Evolutionary conservation across 2,113 vertebrate genomes (phyloP).

Genomic region (Thalassarche chlororhynchos): DNA sequence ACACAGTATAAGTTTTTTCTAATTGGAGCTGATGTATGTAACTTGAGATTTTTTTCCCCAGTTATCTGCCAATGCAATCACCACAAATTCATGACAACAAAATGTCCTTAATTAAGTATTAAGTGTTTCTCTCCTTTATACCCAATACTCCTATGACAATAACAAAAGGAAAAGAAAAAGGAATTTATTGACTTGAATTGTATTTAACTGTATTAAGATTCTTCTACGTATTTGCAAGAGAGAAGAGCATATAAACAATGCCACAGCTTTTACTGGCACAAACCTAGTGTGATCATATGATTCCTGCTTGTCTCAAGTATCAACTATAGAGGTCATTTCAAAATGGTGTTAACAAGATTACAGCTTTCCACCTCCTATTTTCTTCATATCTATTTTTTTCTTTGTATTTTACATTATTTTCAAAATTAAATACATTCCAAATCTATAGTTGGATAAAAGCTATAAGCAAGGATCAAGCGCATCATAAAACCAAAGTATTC

Average conservation of each 20-base stretch:
- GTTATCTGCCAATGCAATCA: background rate
- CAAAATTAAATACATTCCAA: background rate
- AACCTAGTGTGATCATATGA: background rate
- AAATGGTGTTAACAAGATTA: background rate
- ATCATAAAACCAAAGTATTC: background rate
- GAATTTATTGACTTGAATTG: background rate
- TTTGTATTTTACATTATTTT: background rate
- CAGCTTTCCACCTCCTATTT: background rate
- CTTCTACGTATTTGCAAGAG: background rate
- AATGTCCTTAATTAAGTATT: background rate
- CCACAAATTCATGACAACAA: background rate
- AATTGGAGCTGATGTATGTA: background rate
- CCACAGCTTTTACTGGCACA: background rate
- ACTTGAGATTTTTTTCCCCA: accelerated
- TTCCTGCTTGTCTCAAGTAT: background rate
- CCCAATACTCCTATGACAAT: background rate
- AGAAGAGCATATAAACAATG: background rate
- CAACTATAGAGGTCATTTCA: background rate
- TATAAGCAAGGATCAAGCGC: background rate
- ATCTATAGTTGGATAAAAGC: background rate
- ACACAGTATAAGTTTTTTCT: background rate
- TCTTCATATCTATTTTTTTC: background rate
- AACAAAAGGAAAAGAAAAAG: background rate
- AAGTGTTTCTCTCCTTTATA: background rate
- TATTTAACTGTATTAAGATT: background rate